Conservation (phyloP, 2,113 vertebrate genomes). For the Cheirogaleus medius region DNA sequence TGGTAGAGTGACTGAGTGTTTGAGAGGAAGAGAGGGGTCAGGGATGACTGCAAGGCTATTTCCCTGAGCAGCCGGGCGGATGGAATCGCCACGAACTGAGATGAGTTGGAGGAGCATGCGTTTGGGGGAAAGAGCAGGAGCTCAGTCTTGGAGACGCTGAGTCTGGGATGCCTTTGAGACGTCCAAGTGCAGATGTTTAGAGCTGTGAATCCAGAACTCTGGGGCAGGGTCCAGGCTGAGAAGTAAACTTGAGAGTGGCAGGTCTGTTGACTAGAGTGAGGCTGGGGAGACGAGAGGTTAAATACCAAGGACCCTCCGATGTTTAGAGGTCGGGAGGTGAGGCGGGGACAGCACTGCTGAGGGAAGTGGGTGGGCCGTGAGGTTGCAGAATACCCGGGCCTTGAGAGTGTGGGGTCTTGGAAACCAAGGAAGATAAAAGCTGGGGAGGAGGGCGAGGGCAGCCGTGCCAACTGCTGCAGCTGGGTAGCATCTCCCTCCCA, state of each 20-base stretch:
- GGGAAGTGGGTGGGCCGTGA: not conserved
- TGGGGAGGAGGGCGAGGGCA: not conserved
- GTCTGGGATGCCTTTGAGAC: not conserved
- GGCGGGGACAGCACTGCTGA: not conserved
- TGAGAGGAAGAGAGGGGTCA: not conserved
- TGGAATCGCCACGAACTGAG: not conserved
- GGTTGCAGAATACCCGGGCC: not conserved
- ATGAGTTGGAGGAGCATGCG: not conserved
- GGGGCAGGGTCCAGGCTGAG: not conserved
- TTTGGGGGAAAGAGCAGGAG: not conserved
- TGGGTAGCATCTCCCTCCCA: not conserved
- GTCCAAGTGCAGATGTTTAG: not conserved
- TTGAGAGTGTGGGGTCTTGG: not conserved
- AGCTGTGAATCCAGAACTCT: not conserved
- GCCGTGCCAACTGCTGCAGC: rapidly evolving
- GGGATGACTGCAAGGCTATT: not conserved
- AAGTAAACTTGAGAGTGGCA: not conserved
- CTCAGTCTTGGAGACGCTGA: not conserved
- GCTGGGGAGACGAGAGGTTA: not conserved
- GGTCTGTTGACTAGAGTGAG: not conserved
- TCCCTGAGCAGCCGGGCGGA: not conserved
- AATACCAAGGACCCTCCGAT: not conserved
- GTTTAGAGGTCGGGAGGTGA: not conserved
- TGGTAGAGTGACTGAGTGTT: not conserved
- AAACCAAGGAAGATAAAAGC: not conserved